phyloP scores from a whole-genome alignment of 2,888 invertebrate species.

The Caenorhabditis sp. region DNA sequence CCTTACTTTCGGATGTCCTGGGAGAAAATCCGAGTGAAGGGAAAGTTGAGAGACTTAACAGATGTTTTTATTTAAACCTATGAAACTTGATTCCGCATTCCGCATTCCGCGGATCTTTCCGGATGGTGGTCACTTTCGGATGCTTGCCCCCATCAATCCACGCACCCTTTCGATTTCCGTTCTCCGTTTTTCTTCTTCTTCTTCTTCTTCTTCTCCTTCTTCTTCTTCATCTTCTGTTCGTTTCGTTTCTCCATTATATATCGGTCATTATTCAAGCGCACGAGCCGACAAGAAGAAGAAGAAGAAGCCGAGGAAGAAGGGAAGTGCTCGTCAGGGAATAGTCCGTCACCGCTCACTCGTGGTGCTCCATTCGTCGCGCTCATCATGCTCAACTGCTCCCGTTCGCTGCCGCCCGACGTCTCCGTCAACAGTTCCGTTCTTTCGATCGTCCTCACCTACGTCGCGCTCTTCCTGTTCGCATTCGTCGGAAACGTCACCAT shows the following conservation, averaged over 20 bases:
- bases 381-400: conserved; percentile 46
- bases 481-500: conserved; percentile 74
- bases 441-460: conserved; percentile 60
- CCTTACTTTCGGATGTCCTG: too few relatives aligned
- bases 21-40: too few relatives aligned
- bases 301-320: too few relatives aligned
- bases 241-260: conserved; percentile 32
- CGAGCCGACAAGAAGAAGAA: conserved; percentile 24
- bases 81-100: too few relatives aligned
- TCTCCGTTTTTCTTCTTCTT: conserved; percentile 1
- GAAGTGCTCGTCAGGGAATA: conserved; percentile 40
- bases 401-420: conserved; percentile 41
- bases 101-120: too few relatives aligned
- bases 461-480: conserved; percentile 70
- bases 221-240: conserved; percentile 5
- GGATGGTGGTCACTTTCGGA: too few relatives aligned
- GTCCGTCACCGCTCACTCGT: conserved; percentile 3
- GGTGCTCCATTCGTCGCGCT: background rate
- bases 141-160: conserved; percentile 36
- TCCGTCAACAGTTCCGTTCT: conserved; percentile 37
- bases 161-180: conserved; percentile 31
- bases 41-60: too few relatives aligned
- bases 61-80: too few relatives aligned
- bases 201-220: too few relatives aligned
- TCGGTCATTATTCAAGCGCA: conserved; percentile 39